These are phyloP conservation scores for Heliconius himera DNA, from an alignment of 1,140 invertebrate genomes.

Conservation along the genomic window DNA sequence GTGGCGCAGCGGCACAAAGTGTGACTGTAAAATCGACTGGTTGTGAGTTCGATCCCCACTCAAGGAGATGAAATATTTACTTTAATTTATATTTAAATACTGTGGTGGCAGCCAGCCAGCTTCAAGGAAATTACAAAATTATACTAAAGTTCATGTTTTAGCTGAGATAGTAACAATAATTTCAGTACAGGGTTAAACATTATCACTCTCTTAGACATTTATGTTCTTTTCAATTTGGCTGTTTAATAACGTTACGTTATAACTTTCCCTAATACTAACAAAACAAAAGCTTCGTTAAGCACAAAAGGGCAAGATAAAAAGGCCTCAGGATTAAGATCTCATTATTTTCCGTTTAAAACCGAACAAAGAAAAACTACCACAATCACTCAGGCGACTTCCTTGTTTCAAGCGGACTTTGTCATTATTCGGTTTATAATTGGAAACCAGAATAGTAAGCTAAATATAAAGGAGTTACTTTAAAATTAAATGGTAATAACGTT, in stretches of 20 bases:
- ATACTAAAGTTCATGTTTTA: too few species aligned
- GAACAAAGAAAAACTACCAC: conserved; percentile 39
- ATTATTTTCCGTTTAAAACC: conserved; percentile 36
- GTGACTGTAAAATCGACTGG: too few species aligned
- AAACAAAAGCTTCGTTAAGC: conserved; percentile 38
- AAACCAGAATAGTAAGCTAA: conserved; percentile 16
- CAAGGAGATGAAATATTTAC: too few species aligned
- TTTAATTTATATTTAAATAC: too few species aligned
- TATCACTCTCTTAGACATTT: background rate
- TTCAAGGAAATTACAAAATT: too few species aligned
- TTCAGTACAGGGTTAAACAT: background rate
- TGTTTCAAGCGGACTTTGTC: conserved; percentile 17
- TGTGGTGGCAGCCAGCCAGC: too few species aligned
- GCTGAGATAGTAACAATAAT: too few species aligned
- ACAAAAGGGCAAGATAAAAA: conserved; percentile 41
- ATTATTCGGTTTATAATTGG: conserved; percentile 37
- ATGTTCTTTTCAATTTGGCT: background rate
- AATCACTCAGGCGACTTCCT: conserved; percentile 31
- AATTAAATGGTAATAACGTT: background rate
- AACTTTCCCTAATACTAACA: conserved; percentile 25
- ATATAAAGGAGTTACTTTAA: conserved; percentile 21
- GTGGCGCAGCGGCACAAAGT: too few species aligned
- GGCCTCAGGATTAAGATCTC: conserved; percentile 40
- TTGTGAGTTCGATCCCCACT: too few species aligned
- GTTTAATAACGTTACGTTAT: conserved; percentile 20